phyloP scores from a whole-genome alignment of 1,140 invertebrate genomes.

The Drosophila insularis region DNA sequence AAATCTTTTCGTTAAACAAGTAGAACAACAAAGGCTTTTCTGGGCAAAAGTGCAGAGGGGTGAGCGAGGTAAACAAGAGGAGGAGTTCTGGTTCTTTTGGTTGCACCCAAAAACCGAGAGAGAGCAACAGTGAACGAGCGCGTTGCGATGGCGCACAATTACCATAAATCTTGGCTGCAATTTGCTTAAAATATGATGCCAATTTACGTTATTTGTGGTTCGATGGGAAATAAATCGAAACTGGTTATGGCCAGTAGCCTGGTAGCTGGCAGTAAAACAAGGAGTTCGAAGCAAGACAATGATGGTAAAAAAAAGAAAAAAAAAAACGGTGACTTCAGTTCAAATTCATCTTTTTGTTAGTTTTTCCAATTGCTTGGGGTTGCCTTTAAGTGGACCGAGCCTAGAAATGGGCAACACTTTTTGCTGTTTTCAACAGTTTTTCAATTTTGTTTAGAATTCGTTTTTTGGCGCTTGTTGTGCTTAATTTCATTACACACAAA shows the following conservation, averaged over 20 bases:
- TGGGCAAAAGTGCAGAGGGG: constrained; percentile 34
- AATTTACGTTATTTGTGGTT: constrained; percentile 81
- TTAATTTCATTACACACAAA: constrained; percentile 71
- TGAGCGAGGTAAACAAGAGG: not conserved
- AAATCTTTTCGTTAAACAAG: constrained; percentile 49
- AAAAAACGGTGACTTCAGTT: constrained; percentile 22
- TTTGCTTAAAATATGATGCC: constrained; percentile 81
- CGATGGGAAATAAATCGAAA: constrained; percentile 79
- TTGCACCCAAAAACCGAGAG: constrained; percentile 10
- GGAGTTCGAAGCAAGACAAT: not conserved
- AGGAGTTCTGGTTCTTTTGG: constrained; percentile 14
- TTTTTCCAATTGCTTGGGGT: not conserved
- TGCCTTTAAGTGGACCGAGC: not conserved
- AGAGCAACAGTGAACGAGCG: constrained; percentile 20
- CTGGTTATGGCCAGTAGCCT: constrained; percentile 40
- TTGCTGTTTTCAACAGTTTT: constrained; percentile 33
- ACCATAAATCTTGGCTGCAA: constrained; percentile 80
- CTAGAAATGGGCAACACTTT: constrained; percentile 11
- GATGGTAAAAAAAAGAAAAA: not conserved
- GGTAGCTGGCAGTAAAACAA: not conserved
- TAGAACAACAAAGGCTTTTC: constrained; percentile 25
- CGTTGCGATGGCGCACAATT: constrained; percentile 75
- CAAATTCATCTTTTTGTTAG: not conserved
- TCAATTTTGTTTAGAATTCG: constrained; percentile 71
- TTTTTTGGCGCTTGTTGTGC: constrained; percentile 72